Percentiles rank a stretch among this genome's conserved stretches.
Evolutionary conservation across 2,888 invertebrate genomes (phyloP).

Genomic region (Acleris holmiana): DNA sequence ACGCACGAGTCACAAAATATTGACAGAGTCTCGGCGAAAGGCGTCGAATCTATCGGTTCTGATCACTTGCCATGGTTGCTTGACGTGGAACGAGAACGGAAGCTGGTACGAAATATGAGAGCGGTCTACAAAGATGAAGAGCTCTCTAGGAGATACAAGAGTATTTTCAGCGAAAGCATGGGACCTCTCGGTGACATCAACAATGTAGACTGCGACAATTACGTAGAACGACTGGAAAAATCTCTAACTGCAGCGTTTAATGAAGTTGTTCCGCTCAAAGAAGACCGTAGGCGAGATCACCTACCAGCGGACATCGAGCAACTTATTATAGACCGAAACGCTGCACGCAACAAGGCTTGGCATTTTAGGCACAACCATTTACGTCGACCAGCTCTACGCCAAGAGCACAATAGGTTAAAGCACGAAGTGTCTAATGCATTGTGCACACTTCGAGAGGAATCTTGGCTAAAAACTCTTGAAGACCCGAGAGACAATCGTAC

Average conservation of each 20-base stretch:
- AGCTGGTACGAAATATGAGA: constrained; percentile 6
- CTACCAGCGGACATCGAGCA: constrained; percentile 3
- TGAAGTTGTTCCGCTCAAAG: constrained; percentile 5
- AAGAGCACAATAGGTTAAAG: constrained; percentile 1
- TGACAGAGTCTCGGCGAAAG: constrained; percentile 2
- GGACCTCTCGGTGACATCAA: constrained; percentile 4
- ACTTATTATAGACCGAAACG: constrained; percentile 3
- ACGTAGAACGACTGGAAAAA: constrained; percentile 9
- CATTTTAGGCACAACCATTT: constrained; percentile 7
- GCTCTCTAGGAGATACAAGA: constrained; percentile 1
- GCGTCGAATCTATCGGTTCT: constrained; percentile 4
- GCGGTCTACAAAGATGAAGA: constrained; percentile 7
- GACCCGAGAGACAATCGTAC: constrained; percentile 2
- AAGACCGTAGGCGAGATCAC: constrained; percentile 8
- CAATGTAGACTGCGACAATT: constrained; percentile 4
- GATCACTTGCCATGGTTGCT: constrained; percentile 17
- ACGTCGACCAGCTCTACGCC: background rate
- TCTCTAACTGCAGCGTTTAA: constrained; percentile 5
- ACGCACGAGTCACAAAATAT: constrained; percentile 5
- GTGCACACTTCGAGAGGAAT: background rate
- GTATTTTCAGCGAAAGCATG: constrained; percentile 4
- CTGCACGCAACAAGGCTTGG: constrained; percentile 15
- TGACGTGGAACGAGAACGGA: background rate
- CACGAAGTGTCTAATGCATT: background rate
- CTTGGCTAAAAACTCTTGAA: constrained; percentile 1